Conservation (phyloP, 2,797 vertebrate species). For the Pseudopleuronectes americanus region DNA sequence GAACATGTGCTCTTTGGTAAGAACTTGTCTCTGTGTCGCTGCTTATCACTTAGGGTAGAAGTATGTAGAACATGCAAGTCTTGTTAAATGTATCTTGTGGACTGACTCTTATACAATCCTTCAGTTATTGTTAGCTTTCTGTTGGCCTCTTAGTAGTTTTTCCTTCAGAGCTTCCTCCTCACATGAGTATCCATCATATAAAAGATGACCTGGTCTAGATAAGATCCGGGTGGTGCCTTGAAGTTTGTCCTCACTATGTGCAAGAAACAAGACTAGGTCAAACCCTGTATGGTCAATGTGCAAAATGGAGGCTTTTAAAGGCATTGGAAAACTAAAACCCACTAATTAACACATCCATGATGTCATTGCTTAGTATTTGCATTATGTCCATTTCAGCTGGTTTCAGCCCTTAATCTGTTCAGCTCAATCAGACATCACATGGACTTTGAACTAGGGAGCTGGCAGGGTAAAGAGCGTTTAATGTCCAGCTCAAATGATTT, state of each 20-base stretch:
- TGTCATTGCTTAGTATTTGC: background rate
- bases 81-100: conserved; percentile 37
- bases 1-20: conserved; percentile 25
- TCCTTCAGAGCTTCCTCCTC: conserved; percentile 65
- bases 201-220: conserved; percentile 55
- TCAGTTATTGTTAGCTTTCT: conserved; percentile 70
- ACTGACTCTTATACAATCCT: conserved; percentile 48
- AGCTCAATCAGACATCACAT: background rate
- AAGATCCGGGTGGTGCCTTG: conserved; percentile 37
- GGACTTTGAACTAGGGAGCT: background rate
- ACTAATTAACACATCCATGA: background rate
- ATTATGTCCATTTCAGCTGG: background rate
- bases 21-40: conserved; percentile 21
- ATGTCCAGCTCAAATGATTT: background rate
- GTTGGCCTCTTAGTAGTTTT: conserved; percentile 66
- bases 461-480: background rate
- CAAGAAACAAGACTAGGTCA: conserved; percentile 1
- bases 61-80: conserved; percentile 47
- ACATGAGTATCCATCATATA: conserved; percentile 59
- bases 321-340: background rate
- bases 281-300: background rate
- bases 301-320: background rate
- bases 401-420: background rate
- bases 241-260: conserved; percentile 16
- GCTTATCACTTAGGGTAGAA: conserved; percentile 24